Evolutionary conservation across 1,140 invertebrate genomes (phyloP).

Genomic region (Chionoecetes opilio): DNA sequence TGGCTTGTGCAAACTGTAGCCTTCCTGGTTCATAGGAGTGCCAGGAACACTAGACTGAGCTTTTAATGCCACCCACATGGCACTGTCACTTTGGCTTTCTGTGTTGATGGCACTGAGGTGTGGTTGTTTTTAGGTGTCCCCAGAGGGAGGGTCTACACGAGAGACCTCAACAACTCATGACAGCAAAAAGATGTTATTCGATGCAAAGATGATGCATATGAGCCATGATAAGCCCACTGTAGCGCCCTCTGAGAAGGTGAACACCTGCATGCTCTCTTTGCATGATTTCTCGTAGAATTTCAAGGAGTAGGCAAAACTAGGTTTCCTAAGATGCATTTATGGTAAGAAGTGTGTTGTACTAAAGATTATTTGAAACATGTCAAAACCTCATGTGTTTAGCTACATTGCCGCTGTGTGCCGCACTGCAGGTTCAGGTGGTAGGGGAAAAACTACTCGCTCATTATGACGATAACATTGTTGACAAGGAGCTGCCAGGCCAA

Average conservation of each 20-base stretch:
- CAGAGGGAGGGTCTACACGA: conserved; percentile 58
- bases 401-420: conserved; percentile 34
- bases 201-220: conserved; percentile 74
- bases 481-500: conserved; percentile 41
- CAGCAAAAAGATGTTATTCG: conserved; percentile 75
- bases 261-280: conserved; percentile 74
- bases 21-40: background rate
- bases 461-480: conserved; percentile 29
- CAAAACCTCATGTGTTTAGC: conserved; percentile 5
- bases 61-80: conserved; percentile 68
- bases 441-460: conserved; percentile 41
- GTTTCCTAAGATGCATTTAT: conserved; percentile 37
- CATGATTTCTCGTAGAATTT: conserved; percentile 58
- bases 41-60: background rate
- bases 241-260: conserved; percentile 73
- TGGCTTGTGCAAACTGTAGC: background rate
- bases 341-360: background rate
- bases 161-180: conserved; percentile 68
- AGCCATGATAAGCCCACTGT: conserved; percentile 54
- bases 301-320: background rate
- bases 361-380: background rate
- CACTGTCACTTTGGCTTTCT: conserved; percentile 66
- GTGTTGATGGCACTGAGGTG: conserved; percentile 76
- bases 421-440: conserved; percentile 50
- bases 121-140: conserved; percentile 71